Evolutionary conservation across 2,113 vertebrate genomes (phyloP), one percentile per base, ranked within the genome.

Genomic region (Scartelaos histophorus): DNA sequence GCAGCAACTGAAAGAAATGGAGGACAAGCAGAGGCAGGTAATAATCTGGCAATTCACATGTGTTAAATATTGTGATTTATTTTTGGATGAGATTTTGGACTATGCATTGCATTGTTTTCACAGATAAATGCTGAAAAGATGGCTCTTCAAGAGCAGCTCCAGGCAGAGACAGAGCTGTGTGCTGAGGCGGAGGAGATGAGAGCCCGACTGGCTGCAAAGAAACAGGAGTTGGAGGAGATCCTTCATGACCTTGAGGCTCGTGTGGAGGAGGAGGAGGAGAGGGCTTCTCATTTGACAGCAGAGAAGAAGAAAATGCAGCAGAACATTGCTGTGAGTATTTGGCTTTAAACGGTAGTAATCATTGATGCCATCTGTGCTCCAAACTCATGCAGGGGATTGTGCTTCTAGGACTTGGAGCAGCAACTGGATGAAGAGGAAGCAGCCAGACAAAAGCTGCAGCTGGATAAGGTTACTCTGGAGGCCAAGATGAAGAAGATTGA

Each of bases 251-350:
- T 99, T 73, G 98, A 99, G 91, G 95, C 97, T 29, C 94, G 98
- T 0, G 95, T 99, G 58, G 98, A 98, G 85, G 98, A 98, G 70
- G 98, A 99, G 75, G 98, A 99, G 67, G 98, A 99, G 88, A 91
- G 97, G 12, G 95, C 95, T 70, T 94, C 95, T 67, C 96, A 97
- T 0, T 89, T 99, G 75, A 78, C 91, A 69, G 0, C 83, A 0
- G 98, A 99, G 58, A 99, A 96, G 89, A 99, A 96, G 89, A 99
- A 98, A 84, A 98, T 99, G 98, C 98, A 98, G 83, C 97, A 98
- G 74, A 99, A 98, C 58, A 98, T 99, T 68, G 87, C 94, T 76
- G 98, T 98, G 88, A 76, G 79, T 58, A 34, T 7, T 16, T 64
- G 29, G 17, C 10, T n/a, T 34, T 34, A 17, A 29, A 15, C 24